A percentile compares a stretch with the other conserved stretches of the same genome.
These are phyloP conservation scores for Pangasius larnaudii DNA, from an alignment of 2,797 vertebrate species.

Conservation along the genomic window DNA sequence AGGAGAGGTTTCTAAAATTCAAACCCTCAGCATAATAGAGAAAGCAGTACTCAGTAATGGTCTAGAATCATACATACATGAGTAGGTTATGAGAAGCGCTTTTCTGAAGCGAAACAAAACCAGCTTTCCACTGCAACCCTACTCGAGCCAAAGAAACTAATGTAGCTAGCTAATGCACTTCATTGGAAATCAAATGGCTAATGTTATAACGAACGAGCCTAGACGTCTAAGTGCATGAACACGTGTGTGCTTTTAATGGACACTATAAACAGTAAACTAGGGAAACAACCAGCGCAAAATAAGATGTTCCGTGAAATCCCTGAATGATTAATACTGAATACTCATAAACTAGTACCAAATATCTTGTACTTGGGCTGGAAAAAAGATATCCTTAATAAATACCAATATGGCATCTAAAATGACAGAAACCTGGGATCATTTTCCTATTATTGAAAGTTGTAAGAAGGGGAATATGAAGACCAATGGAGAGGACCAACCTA, in stretches of 20 bases:
- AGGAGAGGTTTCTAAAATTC: not conserved
- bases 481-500: not conserved
- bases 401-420: not conserved
- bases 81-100: too few species aligned
- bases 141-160: too few species aligned
- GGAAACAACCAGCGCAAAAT: too few species aligned
- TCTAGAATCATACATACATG: too few species aligned
- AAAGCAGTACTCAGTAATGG: not conserved
- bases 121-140: not conserved
- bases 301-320: too few species aligned
- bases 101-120: not conserved
- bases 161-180: not conserved
- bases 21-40: not conserved
- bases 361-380: not conserved
- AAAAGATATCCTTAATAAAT: not conserved
- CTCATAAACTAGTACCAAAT: not conserved
- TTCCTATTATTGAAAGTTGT: not conserved
- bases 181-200: not conserved
- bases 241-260: too few species aligned
- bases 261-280: too few species aligned
- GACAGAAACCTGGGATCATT: not conserved
- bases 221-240: too few species aligned
- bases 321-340: too few species aligned
- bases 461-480: too few species aligned
- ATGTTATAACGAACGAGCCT: too few species aligned